A percentile compares a stretch with the other conserved stretches of the same genome.
Evolutionary conservation across 2,888 invertebrate species (phyloP).

Genomic region (Pimpla rufipes): DNA sequence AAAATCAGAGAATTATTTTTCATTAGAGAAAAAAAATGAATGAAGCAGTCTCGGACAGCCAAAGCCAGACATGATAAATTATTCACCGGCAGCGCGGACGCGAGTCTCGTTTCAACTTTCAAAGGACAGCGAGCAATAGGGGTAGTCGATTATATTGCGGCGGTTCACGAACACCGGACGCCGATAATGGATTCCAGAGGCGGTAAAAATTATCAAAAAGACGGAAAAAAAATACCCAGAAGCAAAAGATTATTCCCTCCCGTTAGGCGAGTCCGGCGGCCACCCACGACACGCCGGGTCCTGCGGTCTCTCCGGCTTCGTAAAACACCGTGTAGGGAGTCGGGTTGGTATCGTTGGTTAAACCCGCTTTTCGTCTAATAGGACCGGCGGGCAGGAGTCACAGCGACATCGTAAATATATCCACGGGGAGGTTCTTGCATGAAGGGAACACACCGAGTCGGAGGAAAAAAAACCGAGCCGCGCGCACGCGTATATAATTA

Average conservation of each 20-base stretch:
- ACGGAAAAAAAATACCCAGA: not conserved
- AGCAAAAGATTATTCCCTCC: constrained; percentile 59
- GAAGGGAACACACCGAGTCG: constrained; percentile 67
- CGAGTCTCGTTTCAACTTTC: constrained; percentile 22
- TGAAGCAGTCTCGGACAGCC: not conserved
- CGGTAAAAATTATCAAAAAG: constrained; percentile 73
- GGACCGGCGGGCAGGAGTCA: constrained; percentile 36
- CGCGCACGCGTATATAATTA: constrained; percentile 71
- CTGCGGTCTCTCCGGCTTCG: constrained; percentile 30
- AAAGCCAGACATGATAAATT: constrained; percentile 43
- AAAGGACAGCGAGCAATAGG: constrained; percentile 38
- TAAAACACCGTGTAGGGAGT: constrained; percentile 30
- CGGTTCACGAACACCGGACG: constrained; percentile 63
- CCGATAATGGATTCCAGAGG: constrained; percentile 70
- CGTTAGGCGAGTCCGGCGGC: constrained; percentile 32
- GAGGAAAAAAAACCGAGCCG: constrained; percentile 31
- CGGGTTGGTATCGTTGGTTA: constrained; percentile 10
- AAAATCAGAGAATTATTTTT: no score
- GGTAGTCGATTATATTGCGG: not conserved
- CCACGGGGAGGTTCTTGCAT: constrained; percentile 61
- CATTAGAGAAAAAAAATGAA: not conserved
- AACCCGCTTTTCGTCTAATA: constrained; percentile 41
- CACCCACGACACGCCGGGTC: constrained; percentile 73
- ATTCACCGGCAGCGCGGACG: not conserved
- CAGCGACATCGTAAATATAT: constrained; percentile 55